A percentile compares a stretch with the other conserved stretches of the same genome.
Evolutionary conservation across 2,888 invertebrate species (phyloP).

Genomic region (Dicycla oo): DNA sequence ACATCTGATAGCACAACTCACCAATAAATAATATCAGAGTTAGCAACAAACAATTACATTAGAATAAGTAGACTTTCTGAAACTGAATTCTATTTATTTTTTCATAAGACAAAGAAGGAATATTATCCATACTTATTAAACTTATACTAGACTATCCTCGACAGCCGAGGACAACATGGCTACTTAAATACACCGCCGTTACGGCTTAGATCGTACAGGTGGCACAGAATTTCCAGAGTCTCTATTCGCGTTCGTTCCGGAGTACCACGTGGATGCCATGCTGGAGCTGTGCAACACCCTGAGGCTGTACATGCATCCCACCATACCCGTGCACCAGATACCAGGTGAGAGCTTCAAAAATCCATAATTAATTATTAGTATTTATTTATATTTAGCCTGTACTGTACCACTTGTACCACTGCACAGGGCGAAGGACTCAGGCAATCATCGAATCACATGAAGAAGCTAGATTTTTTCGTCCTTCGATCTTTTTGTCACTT

Average conservation of each 20-base stretch:
- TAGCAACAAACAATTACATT: not conserved
- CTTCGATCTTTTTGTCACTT: no score
- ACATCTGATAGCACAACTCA: not conserved
- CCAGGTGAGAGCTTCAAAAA: conserved; percentile 73
- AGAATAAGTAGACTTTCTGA: not conserved
- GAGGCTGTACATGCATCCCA: conserved; percentile 92
- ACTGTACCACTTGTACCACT: no score
- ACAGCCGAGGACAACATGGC: not conserved
- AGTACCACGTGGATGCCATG: conserved; percentile 93
- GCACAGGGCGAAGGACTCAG: no score
- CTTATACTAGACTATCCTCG: not conserved
- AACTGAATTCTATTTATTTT: not conserved
- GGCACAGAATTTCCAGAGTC: conserved; percentile 79
- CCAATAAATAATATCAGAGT: not conserved
- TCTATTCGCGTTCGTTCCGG: conserved; percentile 93
- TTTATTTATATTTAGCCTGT: no score
- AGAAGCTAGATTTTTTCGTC: no score
- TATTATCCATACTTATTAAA: no score
- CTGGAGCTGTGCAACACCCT: conserved; percentile 92
- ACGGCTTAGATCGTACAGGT: conserved; percentile 49
- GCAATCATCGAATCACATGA: no score
- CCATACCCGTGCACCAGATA: conserved; percentile 89
- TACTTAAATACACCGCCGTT: conserved; percentile 20
- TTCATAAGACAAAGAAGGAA: not conserved
- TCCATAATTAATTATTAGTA: no score